These are phyloP conservation scores for Eupithecia subfuscata DNA, from an alignment of 2,888 invertebrate species.

Conservation along the genomic window DNA sequence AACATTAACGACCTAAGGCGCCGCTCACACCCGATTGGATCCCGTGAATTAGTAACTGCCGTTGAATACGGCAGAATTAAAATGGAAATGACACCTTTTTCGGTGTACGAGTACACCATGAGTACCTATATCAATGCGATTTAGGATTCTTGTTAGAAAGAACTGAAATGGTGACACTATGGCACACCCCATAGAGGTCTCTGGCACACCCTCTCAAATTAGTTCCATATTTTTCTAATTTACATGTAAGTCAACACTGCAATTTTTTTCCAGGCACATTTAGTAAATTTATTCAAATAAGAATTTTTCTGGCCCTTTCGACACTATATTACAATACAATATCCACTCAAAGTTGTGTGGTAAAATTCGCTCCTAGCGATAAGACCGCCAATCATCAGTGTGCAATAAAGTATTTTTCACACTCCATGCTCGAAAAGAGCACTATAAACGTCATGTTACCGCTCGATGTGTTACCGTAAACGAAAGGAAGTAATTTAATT, in stretches of 20 bases:
- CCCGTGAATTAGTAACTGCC: conserved; percentile 64
- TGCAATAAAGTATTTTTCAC: too few relatives aligned
- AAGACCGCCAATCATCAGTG: too few relatives aligned
- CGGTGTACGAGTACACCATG: not conserved
- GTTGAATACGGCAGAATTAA: conserved; percentile 51
- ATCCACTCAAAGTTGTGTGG: too few relatives aligned
- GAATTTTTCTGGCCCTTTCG: not conserved
- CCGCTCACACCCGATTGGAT: conserved; percentile 61
- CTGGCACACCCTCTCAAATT: not conserved
- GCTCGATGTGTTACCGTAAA: too few relatives aligned
- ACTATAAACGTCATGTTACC: too few relatives aligned
- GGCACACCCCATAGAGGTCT: not conserved
- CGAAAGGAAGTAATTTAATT: too few relatives aligned
- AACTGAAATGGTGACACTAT: not conserved
- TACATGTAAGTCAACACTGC: not conserved
- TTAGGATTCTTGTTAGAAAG: not conserved
- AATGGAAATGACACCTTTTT: conserved; percentile 41
- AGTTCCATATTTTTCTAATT: not conserved
- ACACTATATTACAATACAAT: not conserved
- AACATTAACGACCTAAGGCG: conserved; percentile 66
- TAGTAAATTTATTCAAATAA: not conserved
- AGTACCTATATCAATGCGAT: not conserved
- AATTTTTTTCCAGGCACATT: not conserved
- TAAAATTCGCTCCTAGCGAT: too few relatives aligned
- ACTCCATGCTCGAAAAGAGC: too few relatives aligned